Evolutionary conservation across 2,113 vertebrate species (phyloP).

Genomic region (Nannospalax galili): DNA sequence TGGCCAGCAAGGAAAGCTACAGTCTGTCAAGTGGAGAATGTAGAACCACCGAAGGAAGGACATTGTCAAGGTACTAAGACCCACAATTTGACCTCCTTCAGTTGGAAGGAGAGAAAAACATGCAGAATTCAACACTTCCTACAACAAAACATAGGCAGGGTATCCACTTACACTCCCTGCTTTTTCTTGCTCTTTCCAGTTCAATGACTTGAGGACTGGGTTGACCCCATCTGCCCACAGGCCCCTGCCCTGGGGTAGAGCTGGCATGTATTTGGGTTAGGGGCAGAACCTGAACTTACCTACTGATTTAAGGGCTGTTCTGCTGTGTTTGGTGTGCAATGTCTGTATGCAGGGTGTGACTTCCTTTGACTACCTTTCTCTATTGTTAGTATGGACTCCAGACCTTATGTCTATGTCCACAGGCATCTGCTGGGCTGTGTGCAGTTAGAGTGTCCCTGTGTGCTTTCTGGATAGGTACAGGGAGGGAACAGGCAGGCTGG

Average conservation of each 20-base stretch:
- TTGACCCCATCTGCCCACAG: background rate
- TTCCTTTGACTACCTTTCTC: background rate
- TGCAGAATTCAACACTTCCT: slow-evolving; percentile 70
- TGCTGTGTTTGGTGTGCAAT: background rate
- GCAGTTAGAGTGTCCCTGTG: background rate
- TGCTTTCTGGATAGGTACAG: background rate
- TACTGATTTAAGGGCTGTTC: background rate
- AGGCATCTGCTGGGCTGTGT: background rate
- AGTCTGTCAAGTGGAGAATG: slow-evolving; percentile 45
- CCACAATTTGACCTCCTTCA: slow-evolving; percentile 58
- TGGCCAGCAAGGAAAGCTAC: slow-evolving; percentile 1
- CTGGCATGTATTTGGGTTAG: background rate
- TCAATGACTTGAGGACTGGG: background rate
- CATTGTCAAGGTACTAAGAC: slow-evolving; percentile 6
- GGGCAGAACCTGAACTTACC: background rate
- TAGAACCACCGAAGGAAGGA: background rate
- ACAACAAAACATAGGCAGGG: background rate
- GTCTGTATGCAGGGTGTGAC: background rate
- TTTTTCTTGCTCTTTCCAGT: slow-evolving; percentile 5
- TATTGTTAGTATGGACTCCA: background rate
- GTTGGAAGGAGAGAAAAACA: slow-evolving; percentile 62
- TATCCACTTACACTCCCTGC: background rate
- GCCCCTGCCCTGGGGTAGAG: background rate
- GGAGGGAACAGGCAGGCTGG: background rate
- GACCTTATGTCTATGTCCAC: background rate